Conservation (phyloP, 2,113 vertebrate genomes). For the Rhinolophus ferrumequinum region DNA sequence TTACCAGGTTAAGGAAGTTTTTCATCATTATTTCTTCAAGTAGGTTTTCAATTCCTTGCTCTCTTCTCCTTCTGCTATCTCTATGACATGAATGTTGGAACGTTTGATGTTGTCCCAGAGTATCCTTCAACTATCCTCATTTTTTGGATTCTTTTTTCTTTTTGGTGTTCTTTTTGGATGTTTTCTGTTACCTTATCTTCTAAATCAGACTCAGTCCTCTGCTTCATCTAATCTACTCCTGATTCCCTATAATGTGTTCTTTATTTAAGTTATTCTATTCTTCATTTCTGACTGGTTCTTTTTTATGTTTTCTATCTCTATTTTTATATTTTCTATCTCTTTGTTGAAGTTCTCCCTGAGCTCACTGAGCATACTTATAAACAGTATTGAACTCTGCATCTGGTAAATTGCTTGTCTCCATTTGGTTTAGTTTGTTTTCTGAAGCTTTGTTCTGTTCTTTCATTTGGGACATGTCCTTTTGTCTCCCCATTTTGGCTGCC, state of each 20-base stretch:
- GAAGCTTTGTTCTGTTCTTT: background rate
- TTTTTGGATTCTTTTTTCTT: background rate
- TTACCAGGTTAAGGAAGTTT: no score
- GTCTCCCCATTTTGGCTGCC: background rate
- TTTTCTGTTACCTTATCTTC: background rate
- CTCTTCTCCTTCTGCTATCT: no score
- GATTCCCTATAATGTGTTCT: background rate
- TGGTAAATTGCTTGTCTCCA: background rate
- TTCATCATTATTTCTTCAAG: no score
- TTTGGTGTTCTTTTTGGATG: background rate
- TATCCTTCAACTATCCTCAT: no score
- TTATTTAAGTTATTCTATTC: background rate
- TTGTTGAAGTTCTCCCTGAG: background rate
- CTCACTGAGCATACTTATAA: background rate
- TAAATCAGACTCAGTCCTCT: background rate
- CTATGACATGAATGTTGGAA: no score
- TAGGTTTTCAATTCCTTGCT: no score
- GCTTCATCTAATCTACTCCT: background rate
- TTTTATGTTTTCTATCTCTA: background rate
- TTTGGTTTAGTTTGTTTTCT: background rate
- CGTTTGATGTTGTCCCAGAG: no score
- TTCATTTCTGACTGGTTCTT: background rate
- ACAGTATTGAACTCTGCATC: background rate
- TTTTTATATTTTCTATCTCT: no score
- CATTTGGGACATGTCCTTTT: background rate